Evolutionary conservation across 1,140 invertebrate species (phyloP), one percentile per base, ranked within the genome.

Genomic region (Zaprionus tsacasi): DNA sequence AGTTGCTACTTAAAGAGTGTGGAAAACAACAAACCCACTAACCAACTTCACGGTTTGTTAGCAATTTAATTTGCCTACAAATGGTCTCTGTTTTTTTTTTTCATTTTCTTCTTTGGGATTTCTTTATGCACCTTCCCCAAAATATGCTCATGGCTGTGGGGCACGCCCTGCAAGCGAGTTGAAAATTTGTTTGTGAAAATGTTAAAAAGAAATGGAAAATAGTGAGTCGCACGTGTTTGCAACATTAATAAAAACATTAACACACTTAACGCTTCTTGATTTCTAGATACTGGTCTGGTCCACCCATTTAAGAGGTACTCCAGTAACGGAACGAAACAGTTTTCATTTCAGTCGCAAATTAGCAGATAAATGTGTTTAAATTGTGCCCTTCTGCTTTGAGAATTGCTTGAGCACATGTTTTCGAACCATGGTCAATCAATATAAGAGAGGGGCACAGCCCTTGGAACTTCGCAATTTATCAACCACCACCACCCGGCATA

Each of bases 41-140:
- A 88, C 85, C 79, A 88, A 88, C 83, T 88, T 88, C 85, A 89
- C 81, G 85, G 61, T 88, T 89, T 81, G 81, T 88, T 88, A 81
- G 82, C 78, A 81, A 78, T 78, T 89, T 89, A 88, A 85, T 89
- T 79, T 89, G 81, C 69, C 85, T 88, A 88, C 81, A 88, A 88
- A 89, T 88, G 77, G 74, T 45, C 61, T 35, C 17, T 56, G 78
- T 56, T 71, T 78, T 79, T 67, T 30, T 30, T 36, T 74, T 68
- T 77, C 65, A 54, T 74, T 56, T 61, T 35, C 58, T 58, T 40
- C 38, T 59, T 38, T 15, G 40, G 38, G 56, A 67, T 68, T 61
- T 73, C 65, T 73, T 45, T 61, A 40, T 63, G 57, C 71, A 68
- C 27, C 52, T 54, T 8, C 63, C 61, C 48, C 12, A 64, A 64